Percentiles rank a stretch among this genome's conserved stretches.
These are phyloP conservation scores for Ictalurus punctatus DNA, from an alignment of 2,113 vertebrate species.

Conservation along the genomic window DNA sequence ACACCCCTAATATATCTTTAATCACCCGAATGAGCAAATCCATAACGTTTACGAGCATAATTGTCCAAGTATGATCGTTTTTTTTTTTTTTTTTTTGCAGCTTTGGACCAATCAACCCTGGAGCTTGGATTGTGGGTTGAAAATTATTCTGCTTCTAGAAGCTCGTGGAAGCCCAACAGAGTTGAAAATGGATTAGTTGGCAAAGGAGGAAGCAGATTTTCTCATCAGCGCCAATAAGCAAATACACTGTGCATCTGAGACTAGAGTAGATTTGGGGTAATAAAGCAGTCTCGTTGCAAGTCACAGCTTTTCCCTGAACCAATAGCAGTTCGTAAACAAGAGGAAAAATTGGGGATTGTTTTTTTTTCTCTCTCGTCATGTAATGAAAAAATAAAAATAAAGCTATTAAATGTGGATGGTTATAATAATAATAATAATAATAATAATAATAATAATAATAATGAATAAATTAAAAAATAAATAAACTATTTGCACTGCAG, in stretches of 20 bases:
- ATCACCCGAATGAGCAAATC: conserved; percentile 6
- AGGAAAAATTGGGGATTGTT: neutral
- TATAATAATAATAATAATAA: neutral
- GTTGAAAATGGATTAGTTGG: conserved; percentile 50
- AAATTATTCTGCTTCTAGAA: conserved; percentile 20
- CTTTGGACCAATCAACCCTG: neutral
- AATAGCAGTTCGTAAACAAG: neutral
- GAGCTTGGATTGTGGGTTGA: neutral
- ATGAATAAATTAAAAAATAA: no score
- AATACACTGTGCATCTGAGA: conserved; percentile 25
- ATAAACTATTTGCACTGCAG: no score
- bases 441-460: no score
- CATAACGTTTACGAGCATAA: neutral
- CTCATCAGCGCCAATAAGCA: conserved; percentile 41
- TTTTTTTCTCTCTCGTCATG: neutral
- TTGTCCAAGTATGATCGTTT: neutral
- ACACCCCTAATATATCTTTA: conserved; percentile 7
- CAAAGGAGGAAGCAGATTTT: conserved; percentile 27
- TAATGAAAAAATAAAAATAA: neutral
- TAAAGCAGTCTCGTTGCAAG: neutral
- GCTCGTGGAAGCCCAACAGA: neutral
- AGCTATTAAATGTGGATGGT: neutral
- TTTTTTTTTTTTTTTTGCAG: neutral
- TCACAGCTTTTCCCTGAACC: neutral
- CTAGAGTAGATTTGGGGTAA: conserved; percentile 40